Percentiles rank a stretch among this genome's conserved stretches.
These are phyloP conservation scores for Ambastaia sidthimunki DNA, from an alignment of 2,797 vertebrate genomes.

Conservation along the genomic window DNA sequence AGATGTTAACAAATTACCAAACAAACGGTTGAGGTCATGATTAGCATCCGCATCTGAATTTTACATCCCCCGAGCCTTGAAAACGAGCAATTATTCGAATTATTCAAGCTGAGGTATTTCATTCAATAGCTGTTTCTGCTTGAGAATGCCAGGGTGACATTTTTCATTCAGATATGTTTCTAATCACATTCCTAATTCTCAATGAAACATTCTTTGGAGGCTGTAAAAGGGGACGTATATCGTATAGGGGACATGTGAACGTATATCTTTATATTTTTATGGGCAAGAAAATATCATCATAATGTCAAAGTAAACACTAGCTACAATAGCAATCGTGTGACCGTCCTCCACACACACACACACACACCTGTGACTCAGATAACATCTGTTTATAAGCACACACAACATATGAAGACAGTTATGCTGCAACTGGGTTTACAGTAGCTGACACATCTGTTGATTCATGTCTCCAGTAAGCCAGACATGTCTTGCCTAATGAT, in stretches of 20 bases:
- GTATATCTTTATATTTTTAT: not conserved
- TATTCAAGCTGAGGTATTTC: conserved; percentile 26
- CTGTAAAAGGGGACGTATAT: not conserved
- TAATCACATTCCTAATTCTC: not conserved
- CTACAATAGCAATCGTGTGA: not conserved
- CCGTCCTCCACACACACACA: not conserved
- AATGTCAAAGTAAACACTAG: too few relatives aligned
- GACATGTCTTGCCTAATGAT: too few relatives aligned
- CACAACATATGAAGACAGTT: conserved; percentile 6
- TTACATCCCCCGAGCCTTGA: conserved; percentile 48
- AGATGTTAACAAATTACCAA: too few relatives aligned
- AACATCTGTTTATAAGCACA: conserved; percentile 1
- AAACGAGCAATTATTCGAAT: conserved; percentile 37
- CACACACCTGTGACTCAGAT: not conserved
- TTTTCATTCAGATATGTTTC: not conserved
- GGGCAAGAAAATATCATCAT: too few relatives aligned
- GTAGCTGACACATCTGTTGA: conserved; percentile 15
- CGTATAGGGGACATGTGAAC: too few relatives aligned
- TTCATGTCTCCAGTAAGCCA: not conserved
- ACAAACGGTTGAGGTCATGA: conserved; percentile 44
- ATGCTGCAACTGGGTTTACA: conserved; percentile 12
- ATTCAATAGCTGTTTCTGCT: conserved; percentile 18
- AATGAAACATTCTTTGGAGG: not conserved
- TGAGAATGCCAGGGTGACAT: conserved; percentile 25
- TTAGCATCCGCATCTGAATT: conserved; percentile 45